Percentiles rank a stretch among this genome's conserved stretches.
These are phyloP conservation scores for Cydia amplana DNA, from an alignment of 1,140 invertebrate species.

Conservation along the genomic window DNA sequence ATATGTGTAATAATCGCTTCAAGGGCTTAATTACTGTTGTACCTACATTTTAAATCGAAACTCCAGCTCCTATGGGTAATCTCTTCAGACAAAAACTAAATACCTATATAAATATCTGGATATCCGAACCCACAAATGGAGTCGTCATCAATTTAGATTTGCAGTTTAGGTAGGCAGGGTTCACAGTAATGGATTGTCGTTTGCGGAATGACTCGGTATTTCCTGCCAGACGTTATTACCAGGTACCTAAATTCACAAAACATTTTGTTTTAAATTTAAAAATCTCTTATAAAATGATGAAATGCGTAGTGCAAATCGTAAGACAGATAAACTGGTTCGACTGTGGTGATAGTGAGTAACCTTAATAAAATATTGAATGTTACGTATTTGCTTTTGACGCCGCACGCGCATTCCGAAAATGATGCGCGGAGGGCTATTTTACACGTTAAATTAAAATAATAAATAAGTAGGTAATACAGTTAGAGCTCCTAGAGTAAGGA, in stretches of 20 bases:
- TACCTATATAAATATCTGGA: not conserved
- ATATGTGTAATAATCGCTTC: not conserved
- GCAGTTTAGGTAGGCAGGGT: not conserved
- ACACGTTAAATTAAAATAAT: too few relatives aligned
- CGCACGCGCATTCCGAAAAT: too few relatives aligned
- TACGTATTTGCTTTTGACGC: too few relatives aligned
- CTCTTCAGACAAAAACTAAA: not conserved
- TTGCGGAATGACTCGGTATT: constrained; percentile 6
- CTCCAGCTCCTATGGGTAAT: not conserved
- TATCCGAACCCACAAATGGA: not conserved
- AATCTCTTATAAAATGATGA: too few relatives aligned
- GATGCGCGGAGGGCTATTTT: too few relatives aligned
- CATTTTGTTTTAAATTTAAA: not conserved
- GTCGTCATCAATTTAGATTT: constrained; percentile 21
- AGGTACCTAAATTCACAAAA: not conserved
- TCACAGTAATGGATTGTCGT: constrained; percentile 26
- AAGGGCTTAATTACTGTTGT: not conserved
- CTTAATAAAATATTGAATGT: too few relatives aligned
- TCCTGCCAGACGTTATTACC: not conserved
- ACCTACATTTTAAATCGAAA: not conserved
- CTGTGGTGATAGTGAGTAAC: too few relatives aligned
- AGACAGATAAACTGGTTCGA: not conserved
- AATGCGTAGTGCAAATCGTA: not conserved
- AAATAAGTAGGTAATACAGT: too few relatives aligned
- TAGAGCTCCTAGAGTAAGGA: too few relatives aligned